Evolutionary conservation across 2,888 invertebrate species (phyloP), one percentile per base, ranked within the genome.

Genomic region (Isoperla grammatica): DNA sequence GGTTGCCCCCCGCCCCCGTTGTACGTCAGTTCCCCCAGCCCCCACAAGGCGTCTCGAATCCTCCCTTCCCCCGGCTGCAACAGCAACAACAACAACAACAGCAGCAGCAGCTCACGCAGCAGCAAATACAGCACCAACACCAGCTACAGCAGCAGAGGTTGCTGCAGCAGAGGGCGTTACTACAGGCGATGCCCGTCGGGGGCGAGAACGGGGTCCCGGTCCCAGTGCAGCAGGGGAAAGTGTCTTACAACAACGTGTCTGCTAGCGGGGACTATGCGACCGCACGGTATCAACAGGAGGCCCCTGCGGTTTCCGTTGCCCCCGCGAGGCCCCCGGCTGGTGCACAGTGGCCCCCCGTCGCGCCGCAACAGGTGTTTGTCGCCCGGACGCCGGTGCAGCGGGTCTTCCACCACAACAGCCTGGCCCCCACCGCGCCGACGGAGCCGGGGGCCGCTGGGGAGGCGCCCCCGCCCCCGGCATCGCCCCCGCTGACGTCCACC

Each of bases 121-220:
- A 69, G 64, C 71, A 70, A 61, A 63, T 68, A 56, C 68, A 68
- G 8, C 71, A 72, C 23, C 68, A 68, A 29, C 70, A 67, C 48
- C 48, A 53, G 23, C 37, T 60, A n/a, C 56, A 57, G 50, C 63
- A 63, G 22, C 45, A 60, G 17, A 59, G 59, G 48, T 62, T 83
- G 68, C 81, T 81, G 76, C 82, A 83, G 71, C 82, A 82, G 70
- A 82, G 81, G 69, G 78, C 82, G 35, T 75, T 79, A 56, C 82
- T 82, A 67, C 78, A 68, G 59, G 63, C 61, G n/a, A n/a, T n/a
- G n/a, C n/a, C n/a, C n/a, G n/a, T n/a, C n/a, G n/a, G n/a, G 19
- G 64, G 78, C 13, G 76, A 78, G 15, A 75, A 78, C 29, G 72
- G 20, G 20, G 11, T 8, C 1, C 17, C 8, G 5, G 6, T 23